Evolutionary conservation across 2,888 invertebrate genomes (phyloP).

Genomic region (Phania funesta): DNA sequence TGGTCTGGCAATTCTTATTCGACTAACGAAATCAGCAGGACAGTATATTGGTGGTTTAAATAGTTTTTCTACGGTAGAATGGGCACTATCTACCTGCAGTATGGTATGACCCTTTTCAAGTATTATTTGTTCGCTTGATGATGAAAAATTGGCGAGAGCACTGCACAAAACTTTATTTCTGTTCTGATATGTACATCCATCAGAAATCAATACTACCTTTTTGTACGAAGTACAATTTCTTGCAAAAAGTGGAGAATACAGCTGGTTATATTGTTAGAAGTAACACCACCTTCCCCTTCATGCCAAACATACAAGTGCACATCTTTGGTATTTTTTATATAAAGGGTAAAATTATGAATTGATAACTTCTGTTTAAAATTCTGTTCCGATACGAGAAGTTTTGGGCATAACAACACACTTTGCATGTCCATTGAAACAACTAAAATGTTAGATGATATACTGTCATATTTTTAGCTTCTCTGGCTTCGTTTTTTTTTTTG

Average conservation of each 20-base stretch:
- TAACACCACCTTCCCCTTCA: conserved; percentile 18
- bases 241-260: no score
- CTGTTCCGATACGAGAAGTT: background rate
- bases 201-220: conserved; percentile 7
- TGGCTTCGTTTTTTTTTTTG: conserved; percentile 12
- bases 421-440: conserved; percentile 3
- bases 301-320: conserved; percentile 9
- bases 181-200: conserved; percentile 5
- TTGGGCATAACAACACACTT: conserved; percentile 14
- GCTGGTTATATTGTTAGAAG: no score
- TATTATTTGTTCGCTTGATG: no score
- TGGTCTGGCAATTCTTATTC: background rate
- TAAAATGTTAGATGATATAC: conserved; percentile 13
- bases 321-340: conserved; percentile 6
- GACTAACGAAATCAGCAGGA: no score
- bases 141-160: no score
- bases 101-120: no score
- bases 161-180: background rate
- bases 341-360: conserved; percentile 8
- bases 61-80: background rate
- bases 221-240: conserved; percentile 5
- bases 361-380: conserved; percentile 12
- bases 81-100: background rate
- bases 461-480: conserved; percentile 10
- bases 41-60: background rate